A percentile compares a stretch with the other conserved stretches of the same genome.
Evolutionary conservation across 1,140 invertebrate genomes (phyloP).

Genomic region (Brachionus paranguensis): DNA sequence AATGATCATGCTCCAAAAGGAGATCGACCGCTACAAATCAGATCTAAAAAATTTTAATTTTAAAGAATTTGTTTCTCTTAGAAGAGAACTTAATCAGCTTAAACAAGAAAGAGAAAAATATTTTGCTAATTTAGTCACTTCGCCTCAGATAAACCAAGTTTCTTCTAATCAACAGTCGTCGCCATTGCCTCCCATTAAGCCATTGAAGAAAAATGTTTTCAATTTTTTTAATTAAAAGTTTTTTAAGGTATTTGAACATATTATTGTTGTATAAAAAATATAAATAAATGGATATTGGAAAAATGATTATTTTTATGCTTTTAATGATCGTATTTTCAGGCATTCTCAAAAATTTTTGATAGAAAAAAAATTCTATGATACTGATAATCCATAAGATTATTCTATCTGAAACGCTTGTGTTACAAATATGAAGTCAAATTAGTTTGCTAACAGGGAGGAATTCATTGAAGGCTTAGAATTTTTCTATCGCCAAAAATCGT

Average conservation of each 20-base stretch:
- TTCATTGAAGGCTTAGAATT: no score
- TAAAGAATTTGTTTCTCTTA: slow-evolving; percentile 26
- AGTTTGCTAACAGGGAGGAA: no score
- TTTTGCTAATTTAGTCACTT: not conserved
- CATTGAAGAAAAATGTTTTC: slow-evolving; percentile 10
- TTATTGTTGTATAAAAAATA: no score
- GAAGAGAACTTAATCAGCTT: not conserved
- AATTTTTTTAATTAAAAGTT: slow-evolving; percentile 18
- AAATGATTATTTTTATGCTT: no score
- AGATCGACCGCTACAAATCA: not conserved
- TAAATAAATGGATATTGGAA: no score
- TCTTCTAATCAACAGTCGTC: not conserved
- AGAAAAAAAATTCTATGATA: no score
- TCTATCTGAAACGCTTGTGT: no score
- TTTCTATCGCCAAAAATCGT: no score
- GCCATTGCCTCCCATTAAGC: slow-evolving; percentile 16
- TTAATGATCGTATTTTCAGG: no score
- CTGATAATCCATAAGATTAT: no score
- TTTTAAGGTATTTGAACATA: not conserved
- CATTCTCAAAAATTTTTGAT: no score
- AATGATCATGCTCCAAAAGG: not conserved
- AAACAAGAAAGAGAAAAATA: slow-evolving; percentile 17
- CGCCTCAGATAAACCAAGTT: not conserved
- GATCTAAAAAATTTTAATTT: slow-evolving; percentile 36
- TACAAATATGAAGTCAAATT: no score